Base-by-base conservation (phyloP, 2,888 invertebrate genomes). In the Nomada ferruginata region DNA sequence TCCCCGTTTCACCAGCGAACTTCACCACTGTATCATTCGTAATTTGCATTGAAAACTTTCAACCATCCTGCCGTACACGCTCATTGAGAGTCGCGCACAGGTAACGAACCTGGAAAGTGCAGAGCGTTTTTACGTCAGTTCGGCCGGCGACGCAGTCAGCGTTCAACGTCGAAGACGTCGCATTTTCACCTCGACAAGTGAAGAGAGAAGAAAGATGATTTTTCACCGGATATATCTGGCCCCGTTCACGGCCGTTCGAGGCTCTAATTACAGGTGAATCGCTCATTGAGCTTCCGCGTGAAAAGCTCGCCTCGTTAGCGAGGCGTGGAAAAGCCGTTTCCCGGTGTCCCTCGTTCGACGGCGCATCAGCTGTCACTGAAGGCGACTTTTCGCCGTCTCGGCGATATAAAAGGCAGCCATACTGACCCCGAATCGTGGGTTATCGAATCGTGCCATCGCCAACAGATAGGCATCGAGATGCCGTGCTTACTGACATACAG, bases 371-470 rank as follows among this genome's bases (percentile, higher is more conserved):
- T 80, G 76, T 79, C 81, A 81, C 81, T 64, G 69, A 68, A 65
- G 66, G 72, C 81, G 75, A 82, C 73, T 85, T 73, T 77, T 78
- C 79, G 79, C 60, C 81, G 63, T 75, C 74, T 69, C 61, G 65
- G 75, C 53, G 59, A 70, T 73, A 76, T 81, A 81, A 86, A 82
- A 86, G 83, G 72, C 84, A 79, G 81, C 84, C 84, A 84, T 84
- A 79, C 80, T 91, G 90, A 91, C 89, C 90, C 88, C 89, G 89
- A 87, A 89, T 87, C 86, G 85, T 81, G 86, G 90, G 90, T 91
- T 89, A 91, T 91, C 91, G 86, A 87, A 76, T 85, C 83, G 86
- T 79, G 87, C 74, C 80, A 88, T 81, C 76, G 44, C 66, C 80
- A 76, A 60, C 79, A 82, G 87, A 90, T 86, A 88, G 78, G 76